Evolutionary conservation across 2,797 vertebrate genomes (phyloP), one percentile per base, ranked within the genome.

Genomic region (Takifugu rubripes): DNA sequence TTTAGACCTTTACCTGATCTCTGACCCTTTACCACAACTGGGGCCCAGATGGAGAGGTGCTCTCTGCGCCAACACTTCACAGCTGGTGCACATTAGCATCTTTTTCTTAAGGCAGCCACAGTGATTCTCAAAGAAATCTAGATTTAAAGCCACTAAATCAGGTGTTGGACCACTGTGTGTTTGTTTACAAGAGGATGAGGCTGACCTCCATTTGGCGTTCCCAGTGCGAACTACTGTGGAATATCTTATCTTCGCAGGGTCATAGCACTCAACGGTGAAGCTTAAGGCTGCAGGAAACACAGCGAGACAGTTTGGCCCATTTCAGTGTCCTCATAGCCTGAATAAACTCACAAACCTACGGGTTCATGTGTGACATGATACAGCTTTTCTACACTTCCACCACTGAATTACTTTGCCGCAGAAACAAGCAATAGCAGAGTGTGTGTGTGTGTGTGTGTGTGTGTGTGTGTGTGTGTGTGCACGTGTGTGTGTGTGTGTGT

Each of bases 1-100:
- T 65, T 68, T 63, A 58, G 49, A 52, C 53, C 59, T 48, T 8
- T 24, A 55, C n/a, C 46, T 0, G 21, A 77, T 68, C 74, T 78
- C 42, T 77, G 71, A 79, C 68, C 66, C 45, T 49, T 42, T 53
- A 75, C 64, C 65, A 40, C 29, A 27, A 49, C 48, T 31, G 68
- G 44, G 27, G 15, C 48, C 48, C 75, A 74, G 57, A 72, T 57
- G 60, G 66, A 57, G 61, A 70, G 75, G 66, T 59, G 59, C 63
- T 76, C 52, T 72, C 54, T 52, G 44, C 25, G 25, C 52, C 54
- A 42, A 25, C 25, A 29, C 46, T 6, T 57, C 21, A 45, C 48
- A 12, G 21, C 0, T 2, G 7, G 8, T 40, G 36, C 3, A 40
- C 12, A 14, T 40, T 40, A 40, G 12, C 12, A 6, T 40, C 36